Conservation (phyloP, 2,113 vertebrate species). For the Collichthys lucidus region DNA sequence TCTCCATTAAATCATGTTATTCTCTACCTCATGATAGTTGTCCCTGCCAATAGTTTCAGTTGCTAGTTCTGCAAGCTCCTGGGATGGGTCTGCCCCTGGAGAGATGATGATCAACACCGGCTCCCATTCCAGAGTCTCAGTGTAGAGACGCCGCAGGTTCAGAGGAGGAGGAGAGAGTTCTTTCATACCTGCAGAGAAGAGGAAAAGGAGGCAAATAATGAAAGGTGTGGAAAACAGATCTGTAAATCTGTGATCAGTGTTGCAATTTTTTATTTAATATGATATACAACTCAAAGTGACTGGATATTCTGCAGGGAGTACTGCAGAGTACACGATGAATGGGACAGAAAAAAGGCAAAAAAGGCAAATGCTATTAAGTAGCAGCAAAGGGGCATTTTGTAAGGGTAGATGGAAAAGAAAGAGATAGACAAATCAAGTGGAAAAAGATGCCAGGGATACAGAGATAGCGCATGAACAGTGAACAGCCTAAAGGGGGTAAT, state of each 20-base stretch:
- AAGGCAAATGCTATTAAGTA: constrained; percentile 6
- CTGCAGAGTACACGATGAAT: not conserved
- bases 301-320: not conserved
- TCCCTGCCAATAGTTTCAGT: constrained; percentile 87
- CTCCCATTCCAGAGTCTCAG: constrained; percentile 92
- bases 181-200: constrained; percentile 86
- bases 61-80: constrained; percentile 95
- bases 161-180: constrained; percentile 93
- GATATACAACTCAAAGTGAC: constrained; percentile 15
- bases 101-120: constrained; percentile 97
- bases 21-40: constrained; percentile 90
- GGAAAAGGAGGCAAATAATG: constrained; percentile 2
- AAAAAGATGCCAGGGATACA: constrained; percentile 14
- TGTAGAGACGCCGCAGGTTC: constrained; percentile 91
- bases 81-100: constrained; percentile 96
- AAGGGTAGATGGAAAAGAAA: constrained; percentile 12
- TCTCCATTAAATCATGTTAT: constrained; percentile 17
- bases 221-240: not conserved
- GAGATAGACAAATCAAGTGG: constrained; percentile 8
- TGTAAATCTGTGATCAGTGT: not conserved
- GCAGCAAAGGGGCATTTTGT: constrained; percentile 13
- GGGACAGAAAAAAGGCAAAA: not conserved
- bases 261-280: constrained; percentile 16
- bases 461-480: not conserved
- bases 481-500: constrained; percentile 12